Base-by-base conservation (phyloP, 2,113 vertebrate genomes). In the Centropus unirufus region DNA sequence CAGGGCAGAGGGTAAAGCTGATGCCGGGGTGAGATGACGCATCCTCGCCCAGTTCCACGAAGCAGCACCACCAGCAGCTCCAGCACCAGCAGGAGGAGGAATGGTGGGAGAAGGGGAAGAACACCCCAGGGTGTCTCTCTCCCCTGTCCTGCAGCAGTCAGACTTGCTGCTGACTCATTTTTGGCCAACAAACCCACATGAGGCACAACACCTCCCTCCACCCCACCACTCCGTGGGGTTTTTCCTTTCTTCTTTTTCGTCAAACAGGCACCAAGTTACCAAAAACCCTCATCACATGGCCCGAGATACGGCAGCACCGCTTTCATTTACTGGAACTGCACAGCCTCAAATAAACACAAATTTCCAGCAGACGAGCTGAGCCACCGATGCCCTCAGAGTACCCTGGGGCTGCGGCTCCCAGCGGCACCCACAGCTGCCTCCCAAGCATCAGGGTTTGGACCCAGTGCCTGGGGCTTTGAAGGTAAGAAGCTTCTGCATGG, bases 91-190 rank as follows among this genome's bases (percentile, higher is more conserved):
- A 51, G 30, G 9, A 36, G 32, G 27, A 84, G 32, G n/a, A 52
- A 9, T 0, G 4, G 22, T 2, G 14, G 19, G 51, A 72, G 70
- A 17, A 62, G 15, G 34, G 20, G 40, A 47, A 70, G 83, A 46
- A 42, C 57, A 52, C 23, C 44, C 36, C 14, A 0, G 8, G 27
- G 34, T 3, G 0, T n/a, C 0, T 49, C 47, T 49, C 47, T 49
- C 47, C 29, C 39, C 51, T 76, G 63, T 82, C 70, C 21, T 5
- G 66, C 70, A 27, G 51, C 87, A 95, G 58, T 89, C 14, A 0
- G 59, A 7, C 34, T 32, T 30, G 54, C 82, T 88, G 97, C 98
- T 98, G 98, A 98, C 95, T 98, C 98, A 98, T 98, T 97, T 97
- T 93, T 69, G 91, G 87, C 91, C 79, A 44, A n/a, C 39, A 51